Conservation (phyloP, 2,113 vertebrate species). For the Suricata suricatta region DNA sequence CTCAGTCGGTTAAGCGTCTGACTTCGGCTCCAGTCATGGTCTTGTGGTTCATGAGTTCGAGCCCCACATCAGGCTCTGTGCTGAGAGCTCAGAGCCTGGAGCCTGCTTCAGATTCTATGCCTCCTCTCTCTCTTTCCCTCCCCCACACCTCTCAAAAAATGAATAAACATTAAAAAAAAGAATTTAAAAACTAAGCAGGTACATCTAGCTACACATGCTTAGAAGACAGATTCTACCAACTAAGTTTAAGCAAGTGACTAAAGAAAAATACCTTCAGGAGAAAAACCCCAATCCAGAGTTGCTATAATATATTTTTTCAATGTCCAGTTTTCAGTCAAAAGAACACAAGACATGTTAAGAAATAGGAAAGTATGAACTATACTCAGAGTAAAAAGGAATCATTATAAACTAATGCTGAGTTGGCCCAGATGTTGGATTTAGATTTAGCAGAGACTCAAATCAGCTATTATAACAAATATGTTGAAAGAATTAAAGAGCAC, state of each 20-base stretch:
- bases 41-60: too few relatives aligned
- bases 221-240: background rate
- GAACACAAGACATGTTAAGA: background rate
- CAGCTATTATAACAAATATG: background rate
- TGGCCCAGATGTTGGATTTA: background rate
- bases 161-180: background rate
- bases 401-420: background rate
- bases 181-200: background rate
- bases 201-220: background rate
- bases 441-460: background rate
- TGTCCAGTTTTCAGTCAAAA: background rate
- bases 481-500: background rate
- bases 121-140: too few relatives aligned
- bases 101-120: too few relatives aligned
- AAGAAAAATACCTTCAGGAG: background rate
- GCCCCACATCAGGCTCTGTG: too few relatives aligned
- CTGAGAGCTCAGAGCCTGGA: too few relatives aligned
- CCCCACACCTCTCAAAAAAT: too few relatives aligned
- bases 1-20: too few relatives aligned
- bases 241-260: background rate
- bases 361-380: background rate
- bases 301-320: background rate
- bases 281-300: background rate
- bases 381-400: background rate
- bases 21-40: too few relatives aligned